Conservation (phyloP, 2,888 invertebrate genomes). For the Caenorhabditis sinica region DNA sequence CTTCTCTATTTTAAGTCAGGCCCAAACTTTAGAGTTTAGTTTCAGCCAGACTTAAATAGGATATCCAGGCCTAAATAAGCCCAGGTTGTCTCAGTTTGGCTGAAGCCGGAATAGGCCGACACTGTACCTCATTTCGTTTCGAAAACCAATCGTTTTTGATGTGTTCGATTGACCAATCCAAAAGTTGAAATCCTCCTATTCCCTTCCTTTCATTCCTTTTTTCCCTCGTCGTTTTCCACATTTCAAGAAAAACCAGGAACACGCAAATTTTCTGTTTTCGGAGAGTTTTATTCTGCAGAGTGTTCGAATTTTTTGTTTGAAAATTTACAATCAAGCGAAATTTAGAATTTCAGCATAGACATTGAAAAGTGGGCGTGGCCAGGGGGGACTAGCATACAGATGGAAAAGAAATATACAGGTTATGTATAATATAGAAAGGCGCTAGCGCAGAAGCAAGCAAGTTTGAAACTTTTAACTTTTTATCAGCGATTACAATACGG, state of each 20-base stretch:
- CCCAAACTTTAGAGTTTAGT: too few relatives aligned
- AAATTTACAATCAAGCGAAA: slow-evolving; percentile 44
- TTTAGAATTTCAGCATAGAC: slow-evolving; percentile 36
- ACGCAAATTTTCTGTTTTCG: slow-evolving; percentile 25
- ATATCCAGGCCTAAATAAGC: too few relatives aligned
- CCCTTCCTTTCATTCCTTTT: neutral
- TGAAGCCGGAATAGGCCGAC: too few relatives aligned
- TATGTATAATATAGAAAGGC: neutral
- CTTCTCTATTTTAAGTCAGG: too few relatives aligned
- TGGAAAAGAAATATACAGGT: slow-evolving; percentile 25
- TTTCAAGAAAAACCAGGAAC: neutral
- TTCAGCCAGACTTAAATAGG: too few relatives aligned
- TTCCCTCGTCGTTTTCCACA: neutral
- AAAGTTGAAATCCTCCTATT: neutral
- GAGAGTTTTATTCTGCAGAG: slow-evolving; percentile 57
- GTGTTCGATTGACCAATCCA: neutral
- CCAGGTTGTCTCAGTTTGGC: too few relatives aligned
- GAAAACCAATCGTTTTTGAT: slow-evolving; percentile 32
- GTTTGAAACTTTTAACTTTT: slow-evolving; percentile 32
- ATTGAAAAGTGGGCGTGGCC: neutral
- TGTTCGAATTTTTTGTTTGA: neutral
- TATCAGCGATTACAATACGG: neutral
- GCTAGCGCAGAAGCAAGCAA: slow-evolving; percentile 32
- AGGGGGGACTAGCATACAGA: neutral
- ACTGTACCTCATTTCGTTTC: slow-evolving; percentile 53